Evolutionary conservation across 2,797 vertebrate genomes (phyloP).

Genomic region (Gadopsis bispinosus): DNA sequence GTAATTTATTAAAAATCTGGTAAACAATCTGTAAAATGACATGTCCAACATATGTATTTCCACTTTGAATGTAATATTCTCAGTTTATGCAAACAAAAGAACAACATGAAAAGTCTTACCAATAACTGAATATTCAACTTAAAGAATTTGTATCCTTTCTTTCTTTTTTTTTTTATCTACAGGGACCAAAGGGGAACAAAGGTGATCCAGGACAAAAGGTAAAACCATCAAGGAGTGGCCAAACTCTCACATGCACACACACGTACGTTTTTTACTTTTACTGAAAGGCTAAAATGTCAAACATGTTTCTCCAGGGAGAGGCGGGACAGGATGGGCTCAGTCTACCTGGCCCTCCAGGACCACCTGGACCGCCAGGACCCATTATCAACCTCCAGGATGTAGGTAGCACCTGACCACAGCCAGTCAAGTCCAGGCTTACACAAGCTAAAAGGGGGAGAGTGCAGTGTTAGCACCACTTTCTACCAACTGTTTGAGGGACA

Average conservation of each 20-base stretch:
- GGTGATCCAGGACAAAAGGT: slow-evolving; percentile 92
- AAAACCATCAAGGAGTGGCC: background rate
- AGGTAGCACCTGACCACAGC: slow-evolving; percentile 43
- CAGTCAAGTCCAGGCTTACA: background rate
- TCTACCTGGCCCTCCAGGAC: slow-evolving; percentile 88
- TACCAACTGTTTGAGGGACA: background rate
- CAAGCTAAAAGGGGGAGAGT: background rate
- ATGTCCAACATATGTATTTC: background rate
- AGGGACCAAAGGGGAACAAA: slow-evolving; percentile 90
- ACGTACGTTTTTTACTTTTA: background rate
- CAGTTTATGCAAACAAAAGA: background rate
- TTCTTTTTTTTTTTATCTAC: slow-evolving; percentile 30
- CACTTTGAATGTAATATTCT: background rate
- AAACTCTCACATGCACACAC: background rate
- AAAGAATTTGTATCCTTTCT: background rate
- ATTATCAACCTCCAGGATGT: slow-evolving; percentile 84
- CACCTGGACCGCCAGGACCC: slow-evolving; percentile 90
- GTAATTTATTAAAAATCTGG: background rate
- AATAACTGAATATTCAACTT: background rate
- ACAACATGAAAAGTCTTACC: background rate
- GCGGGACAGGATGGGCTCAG: slow-evolving; percentile 86
- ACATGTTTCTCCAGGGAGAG: slow-evolving; percentile 85
- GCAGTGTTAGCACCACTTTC: background rate
- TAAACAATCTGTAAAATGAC: background rate
- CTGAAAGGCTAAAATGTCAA: background rate